phyloP scores from a whole-genome alignment of 2,797 vertebrate species.

The Natrix natrix region DNA sequence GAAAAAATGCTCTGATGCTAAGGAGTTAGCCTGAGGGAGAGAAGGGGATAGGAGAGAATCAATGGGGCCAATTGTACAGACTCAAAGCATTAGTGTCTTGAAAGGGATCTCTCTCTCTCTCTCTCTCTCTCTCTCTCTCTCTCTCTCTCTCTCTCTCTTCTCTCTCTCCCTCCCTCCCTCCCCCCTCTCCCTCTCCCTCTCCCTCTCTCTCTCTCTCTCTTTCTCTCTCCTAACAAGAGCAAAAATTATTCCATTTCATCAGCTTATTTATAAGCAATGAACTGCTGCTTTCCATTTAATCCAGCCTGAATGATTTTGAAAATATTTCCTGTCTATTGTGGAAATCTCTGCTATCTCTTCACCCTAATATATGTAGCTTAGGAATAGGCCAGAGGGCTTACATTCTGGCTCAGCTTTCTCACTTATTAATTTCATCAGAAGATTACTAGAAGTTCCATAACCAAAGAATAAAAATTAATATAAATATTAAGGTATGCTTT shows the following conservation, averaged over 20 bases:
- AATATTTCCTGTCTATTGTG: background rate
- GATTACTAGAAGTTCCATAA: background rate
- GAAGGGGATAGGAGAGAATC: no score
- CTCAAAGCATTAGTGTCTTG: background rate
- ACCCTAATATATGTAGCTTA: no score
- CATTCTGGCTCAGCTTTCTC: background rate
- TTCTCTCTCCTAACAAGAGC: background rate
- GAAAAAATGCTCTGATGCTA: no score
- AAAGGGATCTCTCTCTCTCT: background rate
- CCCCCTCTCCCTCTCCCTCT: accelerated
- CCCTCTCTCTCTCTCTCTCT: background rate
- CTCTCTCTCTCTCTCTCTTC: accelerated
- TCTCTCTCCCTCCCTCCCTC: background rate
- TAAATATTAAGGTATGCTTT: background rate
- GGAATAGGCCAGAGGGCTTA: background rate
- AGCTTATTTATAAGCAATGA: no score
- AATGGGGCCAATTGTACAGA: background rate
- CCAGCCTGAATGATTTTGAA: background rate
- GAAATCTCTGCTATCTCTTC: background rate
- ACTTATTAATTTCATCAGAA: background rate
- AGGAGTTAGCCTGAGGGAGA: no score
- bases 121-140: background rate
- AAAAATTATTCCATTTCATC: background rate
- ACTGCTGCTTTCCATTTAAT: background rate
- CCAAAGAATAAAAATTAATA: background rate